Percentiles rank a stretch among this genome's conserved stretches.
phyloP scores from a whole-genome alignment of 2,797 vertebrate genomes.

The Limosa lapponica region DNA sequence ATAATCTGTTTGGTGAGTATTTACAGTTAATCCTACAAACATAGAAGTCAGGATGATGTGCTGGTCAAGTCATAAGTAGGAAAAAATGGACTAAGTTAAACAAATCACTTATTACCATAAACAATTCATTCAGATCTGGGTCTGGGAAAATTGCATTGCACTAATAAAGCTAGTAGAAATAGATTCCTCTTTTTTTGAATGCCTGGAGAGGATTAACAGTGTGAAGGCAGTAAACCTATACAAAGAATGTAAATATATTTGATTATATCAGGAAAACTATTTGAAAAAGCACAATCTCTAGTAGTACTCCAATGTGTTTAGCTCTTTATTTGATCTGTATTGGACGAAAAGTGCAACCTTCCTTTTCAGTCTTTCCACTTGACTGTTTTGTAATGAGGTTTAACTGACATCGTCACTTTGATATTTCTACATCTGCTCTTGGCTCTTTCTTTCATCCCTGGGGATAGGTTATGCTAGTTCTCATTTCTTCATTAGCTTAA shows the following conservation, averaged over 20 bases:
- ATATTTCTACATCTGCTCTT: constrained; percentile 11
- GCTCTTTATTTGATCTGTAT: background rate
- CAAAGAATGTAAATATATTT: background rate
- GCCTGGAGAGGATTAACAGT: background rate
- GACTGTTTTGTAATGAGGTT: background rate
- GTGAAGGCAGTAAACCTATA: background rate
- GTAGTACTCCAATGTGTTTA: background rate
- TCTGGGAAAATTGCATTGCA: background rate
- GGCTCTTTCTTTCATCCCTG: background rate
- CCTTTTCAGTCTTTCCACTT: background rate
- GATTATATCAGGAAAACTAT: background rate
- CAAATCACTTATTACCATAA: background rate
- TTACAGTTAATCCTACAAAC: constrained; percentile 26
- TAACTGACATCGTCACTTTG: background rate
- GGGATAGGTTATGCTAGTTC: background rate
- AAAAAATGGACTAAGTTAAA: constrained; percentile 27
- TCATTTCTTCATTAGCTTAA: background rate
- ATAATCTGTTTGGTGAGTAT: constrained; percentile 36
- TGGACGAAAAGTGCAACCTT: background rate
- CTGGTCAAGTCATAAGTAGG: background rate
- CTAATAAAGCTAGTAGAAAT: background rate
- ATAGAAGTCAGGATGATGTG: background rate
- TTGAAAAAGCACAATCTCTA: background rate
- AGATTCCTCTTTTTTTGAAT: background rate
- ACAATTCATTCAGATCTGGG: background rate